Conservation (phyloP, 2,113 vertebrate species). For the Ivindomyrus marchei region DNA sequence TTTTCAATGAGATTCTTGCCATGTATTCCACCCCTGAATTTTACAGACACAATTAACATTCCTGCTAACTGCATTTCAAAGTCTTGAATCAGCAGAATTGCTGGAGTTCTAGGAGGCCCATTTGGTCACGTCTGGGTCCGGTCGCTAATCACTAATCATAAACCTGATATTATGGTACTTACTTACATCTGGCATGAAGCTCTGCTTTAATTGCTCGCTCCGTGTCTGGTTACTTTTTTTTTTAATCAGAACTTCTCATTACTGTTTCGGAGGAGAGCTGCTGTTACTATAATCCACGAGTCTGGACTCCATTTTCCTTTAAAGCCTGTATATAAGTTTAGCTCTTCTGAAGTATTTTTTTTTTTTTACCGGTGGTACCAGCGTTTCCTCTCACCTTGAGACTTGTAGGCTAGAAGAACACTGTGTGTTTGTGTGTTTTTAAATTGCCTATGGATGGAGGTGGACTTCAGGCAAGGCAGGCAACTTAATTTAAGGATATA, state of each 20-base stretch:
- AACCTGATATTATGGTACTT: neutral
- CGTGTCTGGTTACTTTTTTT: neutral
- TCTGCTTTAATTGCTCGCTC: neutral
- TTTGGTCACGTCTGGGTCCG: neutral
- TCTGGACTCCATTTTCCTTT: neutral
- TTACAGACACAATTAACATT: constrained; percentile 4
- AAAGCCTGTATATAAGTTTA: neutral
- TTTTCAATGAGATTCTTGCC: neutral
- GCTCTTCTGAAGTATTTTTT: neutral
- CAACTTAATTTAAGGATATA: neutral
- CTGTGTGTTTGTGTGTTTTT: neutral
- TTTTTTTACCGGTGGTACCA: neutral
- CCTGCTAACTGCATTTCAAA: neutral
- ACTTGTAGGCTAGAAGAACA: neutral
- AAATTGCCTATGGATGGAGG: neutral
- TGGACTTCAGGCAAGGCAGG: neutral
- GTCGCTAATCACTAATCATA: constrained; percentile 1
- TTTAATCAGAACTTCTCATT: neutral
- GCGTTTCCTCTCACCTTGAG: neutral
- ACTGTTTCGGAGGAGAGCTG: neutral
- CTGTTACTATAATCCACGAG: neutral
- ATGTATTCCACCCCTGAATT: neutral
- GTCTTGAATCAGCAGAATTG: neutral
- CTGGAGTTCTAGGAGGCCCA: neutral
- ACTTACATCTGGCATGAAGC: neutral